These are phyloP conservation scores for Platycheirus rosarum DNA, from an alignment of 2,888 invertebrate genomes.

Conservation along the genomic window DNA sequence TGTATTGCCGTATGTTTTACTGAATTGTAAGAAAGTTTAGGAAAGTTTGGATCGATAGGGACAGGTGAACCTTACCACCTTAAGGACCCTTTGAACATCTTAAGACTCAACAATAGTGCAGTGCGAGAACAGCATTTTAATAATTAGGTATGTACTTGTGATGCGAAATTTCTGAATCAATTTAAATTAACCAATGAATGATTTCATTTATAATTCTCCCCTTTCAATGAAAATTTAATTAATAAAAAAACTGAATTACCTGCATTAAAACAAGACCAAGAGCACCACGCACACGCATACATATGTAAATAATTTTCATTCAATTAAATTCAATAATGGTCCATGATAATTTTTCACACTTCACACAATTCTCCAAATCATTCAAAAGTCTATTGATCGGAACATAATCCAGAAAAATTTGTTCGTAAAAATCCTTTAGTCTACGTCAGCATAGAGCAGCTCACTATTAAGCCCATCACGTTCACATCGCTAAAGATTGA, in stretches of 20 bases:
- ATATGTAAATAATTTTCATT: neutral
- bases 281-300: neutral
- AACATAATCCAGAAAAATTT: slow-evolving; percentile 20
- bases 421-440: slow-evolving; percentile 32
- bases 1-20: too few species aligned
- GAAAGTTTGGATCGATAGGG: too few species aligned
- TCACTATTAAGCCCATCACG: slow-evolving; percentile 24
- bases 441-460: slow-evolving; percentile 1
- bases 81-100: too few species aligned
- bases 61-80: too few species aligned
- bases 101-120: too few species aligned
- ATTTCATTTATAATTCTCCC: neutral
- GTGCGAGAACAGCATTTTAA: too few species aligned
- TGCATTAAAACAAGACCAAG: neutral
- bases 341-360: slow-evolving; percentile 7
- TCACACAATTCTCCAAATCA: neutral
- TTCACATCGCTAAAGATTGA: slow-evolving; percentile 16
- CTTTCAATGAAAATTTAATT: too few species aligned
- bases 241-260: neutral
- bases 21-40: too few species aligned
- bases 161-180: too few species aligned
- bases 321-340: slow-evolving; percentile 7
- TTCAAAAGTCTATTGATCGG: slow-evolving; percentile 29
- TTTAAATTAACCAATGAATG: too few species aligned
- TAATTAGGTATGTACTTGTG: too few species aligned